phyloP scores from a whole-genome alignment of 2,797 vertebrate genomes.

The Chanos chanos region DNA sequence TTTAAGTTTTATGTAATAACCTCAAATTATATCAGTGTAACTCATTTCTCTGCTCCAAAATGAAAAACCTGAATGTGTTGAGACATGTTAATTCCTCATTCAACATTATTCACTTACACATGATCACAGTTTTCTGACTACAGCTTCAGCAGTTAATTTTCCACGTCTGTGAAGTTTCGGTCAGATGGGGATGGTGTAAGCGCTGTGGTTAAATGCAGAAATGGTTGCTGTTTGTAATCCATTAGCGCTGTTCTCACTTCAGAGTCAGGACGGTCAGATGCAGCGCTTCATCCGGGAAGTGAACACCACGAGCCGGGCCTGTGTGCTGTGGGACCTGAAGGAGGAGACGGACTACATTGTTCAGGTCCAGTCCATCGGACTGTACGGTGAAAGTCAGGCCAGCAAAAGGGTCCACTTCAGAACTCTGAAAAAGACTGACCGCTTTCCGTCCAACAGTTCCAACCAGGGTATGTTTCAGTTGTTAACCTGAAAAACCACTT shows the following conservation, averaged over 20 bases:
- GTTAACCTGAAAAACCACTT: too few relatives aligned
- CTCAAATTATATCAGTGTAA: too few relatives aligned
- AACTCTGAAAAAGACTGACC: slow-evolving; percentile 90
- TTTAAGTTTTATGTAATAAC: slow-evolving; percentile 53
- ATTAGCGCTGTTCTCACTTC: slow-evolving; percentile 24
- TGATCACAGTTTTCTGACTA: too few relatives aligned
- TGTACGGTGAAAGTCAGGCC: slow-evolving; percentile 91
- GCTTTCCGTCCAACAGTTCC: slow-evolving; percentile 90
- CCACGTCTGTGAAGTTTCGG: too few relatives aligned
- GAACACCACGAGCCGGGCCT: slow-evolving; percentile 93
- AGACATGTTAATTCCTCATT: too few relatives aligned
- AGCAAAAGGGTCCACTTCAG: slow-evolving; percentile 90
- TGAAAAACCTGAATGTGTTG: too few relatives aligned
- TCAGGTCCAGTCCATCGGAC: slow-evolving; percentile 93
- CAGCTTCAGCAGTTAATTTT: too few relatives aligned
- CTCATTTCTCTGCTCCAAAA: too few relatives aligned
- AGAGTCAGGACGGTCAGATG: slow-evolving; percentile 92
- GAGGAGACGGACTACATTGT: slow-evolving; percentile 94
- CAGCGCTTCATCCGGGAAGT: slow-evolving; percentile 95
- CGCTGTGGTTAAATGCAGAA: too few relatives aligned
- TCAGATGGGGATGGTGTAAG: too few relatives aligned
- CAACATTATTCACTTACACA: too few relatives aligned
- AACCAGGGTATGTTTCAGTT: slow-evolving; percentile 97
- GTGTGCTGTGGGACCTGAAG: slow-evolving; percentile 93
- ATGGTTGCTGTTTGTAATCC: neutral